Evolutionary conservation across 2,797 vertebrate species (phyloP), one percentile per base, ranked within the genome.

Genomic region (Vireo griseus): DNA sequence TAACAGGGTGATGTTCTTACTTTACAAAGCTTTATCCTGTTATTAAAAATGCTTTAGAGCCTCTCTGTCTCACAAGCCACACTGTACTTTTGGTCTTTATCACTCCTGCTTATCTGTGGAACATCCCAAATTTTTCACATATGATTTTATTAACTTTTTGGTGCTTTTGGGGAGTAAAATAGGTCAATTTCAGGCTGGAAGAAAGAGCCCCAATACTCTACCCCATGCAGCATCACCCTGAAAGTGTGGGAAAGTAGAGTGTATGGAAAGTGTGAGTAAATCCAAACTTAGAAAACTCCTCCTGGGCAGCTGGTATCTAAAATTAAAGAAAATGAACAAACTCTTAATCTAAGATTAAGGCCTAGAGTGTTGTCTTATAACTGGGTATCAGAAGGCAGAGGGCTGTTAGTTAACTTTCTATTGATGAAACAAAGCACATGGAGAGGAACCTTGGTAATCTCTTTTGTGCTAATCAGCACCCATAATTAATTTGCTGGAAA

Each of bases 331-430:
- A 86, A 67, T 0, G 0, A 86, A 68, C 35, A 80, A 83, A 92
- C 55, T 93, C 89, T 75, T 94, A 72, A 88, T 81, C 68, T 68
- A 91, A 94, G 87, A 94, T 92, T 80, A 92, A 72, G 81, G 68
- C 51, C 84, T 72, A 13, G 39, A 84, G 52, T 25, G 40, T 50
- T 67, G 61, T 29, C 22, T 79, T 72, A 20, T 74, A 88, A 69
- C 78, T 39, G 66, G 15, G 50, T 73, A 92, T 90, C 88, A 95
- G 92, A 94, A 95, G 69, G 86, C 83, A 88, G 80, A 94, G 74
- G 86, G 71, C 20, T 94, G 84, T 91, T 96, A 96, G 96, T 97
- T 95, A 96, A 97, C 91, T 96, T 96, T 86, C 91, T 95, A 62
- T 73, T 93, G 94, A 96, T 0, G 33, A 96, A 95, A 94, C 81